Base-by-base conservation (phyloP, 2,888 invertebrate genomes). In the Furcula furcula region DNA sequence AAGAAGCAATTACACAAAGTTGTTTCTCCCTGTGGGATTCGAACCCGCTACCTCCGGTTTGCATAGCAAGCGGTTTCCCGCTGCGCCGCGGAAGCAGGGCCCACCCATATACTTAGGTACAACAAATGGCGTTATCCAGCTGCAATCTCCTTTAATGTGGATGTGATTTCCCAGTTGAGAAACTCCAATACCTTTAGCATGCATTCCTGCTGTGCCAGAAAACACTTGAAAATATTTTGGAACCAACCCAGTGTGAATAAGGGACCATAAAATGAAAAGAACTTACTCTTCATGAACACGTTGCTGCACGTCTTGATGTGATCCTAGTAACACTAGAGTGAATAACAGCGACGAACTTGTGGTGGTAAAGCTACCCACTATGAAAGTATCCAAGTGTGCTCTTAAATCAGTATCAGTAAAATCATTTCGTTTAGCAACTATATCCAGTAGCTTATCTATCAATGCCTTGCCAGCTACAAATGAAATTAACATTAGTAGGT, bases 201-300 rank as follows among this genome's bases (percentile, higher is more conserved):
- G n/a, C n/a, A n/a, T n/a, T n/a, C n/a, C n/a, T n/a, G n/a, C n/a
- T n/a, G n/a, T n/a, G n/a, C n/a, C n/a, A n/a, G n/a, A n/a, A n/a
- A n/a, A n/a, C n/a, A n/a, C n/a, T n/a, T n/a, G n/a, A n/a, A n/a
- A n/a, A n/a, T n/a, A n/a, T n/a, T n/a, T n/a, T n/a, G n/a, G 19
- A n/a, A 6, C 19, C 5, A 19, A 19, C 19, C 7, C 1, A 4
- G n/a, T 19, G 2, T 19, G 6, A n/a, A 19, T 7, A 6, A 7
- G 7, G 19, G 19, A 6, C 19, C 20, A 3, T 9, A 4, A 9
- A 2, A 20, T 20, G 4, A 2, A 9, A 1, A 21, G 1, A 25
- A 33, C 42, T 38, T 34, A 43, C 42, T 43, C 42, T 16, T 31
- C 9, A 25, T 31, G 31, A 16, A 19, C 28, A 11, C 27, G 34